These are phyloP conservation scores for Otolemur garnettii DNA, from an alignment of 2,113 vertebrate genomes.

Conservation along the genomic window DNA sequence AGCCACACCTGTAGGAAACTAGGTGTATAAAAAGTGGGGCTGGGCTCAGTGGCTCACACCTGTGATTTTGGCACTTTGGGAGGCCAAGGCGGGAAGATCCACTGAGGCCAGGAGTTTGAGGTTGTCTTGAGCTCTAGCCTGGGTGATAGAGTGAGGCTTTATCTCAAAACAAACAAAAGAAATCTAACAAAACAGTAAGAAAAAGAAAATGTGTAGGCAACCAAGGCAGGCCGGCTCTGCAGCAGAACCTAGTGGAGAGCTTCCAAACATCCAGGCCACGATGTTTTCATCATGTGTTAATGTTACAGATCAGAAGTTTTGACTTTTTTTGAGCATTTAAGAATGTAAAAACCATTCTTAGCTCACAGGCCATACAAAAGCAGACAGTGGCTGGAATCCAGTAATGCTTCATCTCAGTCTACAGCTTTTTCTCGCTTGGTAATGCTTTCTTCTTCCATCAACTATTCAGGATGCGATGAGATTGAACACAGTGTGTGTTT, in stretches of 20 bases:
- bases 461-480: neutral
- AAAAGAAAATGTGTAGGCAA: no score
- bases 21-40: neutral
- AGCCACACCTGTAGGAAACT: neutral
- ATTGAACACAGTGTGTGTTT: neutral
- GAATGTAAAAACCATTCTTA: neutral
- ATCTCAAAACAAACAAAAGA: no score
- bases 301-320: neutral
- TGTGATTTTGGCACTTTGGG: no score
- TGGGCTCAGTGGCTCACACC: no score
- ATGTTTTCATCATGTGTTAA: rapidly evolving
- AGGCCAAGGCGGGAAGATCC: no score
- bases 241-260: rapidly evolving
- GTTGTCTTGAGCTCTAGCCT: no score
- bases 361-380: neutral
- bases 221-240: neutral
- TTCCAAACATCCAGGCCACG: no score
- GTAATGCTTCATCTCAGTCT: neutral
- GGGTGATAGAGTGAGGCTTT: no score
- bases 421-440: neutral
- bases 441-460: neutral
- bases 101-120: no score
- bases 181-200: no score
- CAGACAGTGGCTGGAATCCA: neutral
- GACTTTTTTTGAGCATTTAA: neutral